These are phyloP conservation scores for Sapayoa aenigma DNA, from an alignment of 2,113 vertebrate genomes.

Conservation along the genomic window DNA sequence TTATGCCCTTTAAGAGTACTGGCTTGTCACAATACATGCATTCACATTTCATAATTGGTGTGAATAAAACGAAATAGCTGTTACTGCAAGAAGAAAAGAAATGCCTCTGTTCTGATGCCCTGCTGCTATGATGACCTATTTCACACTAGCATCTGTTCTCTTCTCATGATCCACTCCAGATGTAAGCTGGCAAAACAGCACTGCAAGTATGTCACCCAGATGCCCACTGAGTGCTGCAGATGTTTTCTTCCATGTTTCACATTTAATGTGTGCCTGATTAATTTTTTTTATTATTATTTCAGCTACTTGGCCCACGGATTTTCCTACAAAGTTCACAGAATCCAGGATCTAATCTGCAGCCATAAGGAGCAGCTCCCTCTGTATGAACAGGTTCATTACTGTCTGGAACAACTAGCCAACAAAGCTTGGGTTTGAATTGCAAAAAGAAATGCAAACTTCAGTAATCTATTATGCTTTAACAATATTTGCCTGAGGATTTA, in stretches of 20 bases:
- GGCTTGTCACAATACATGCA: not conserved
- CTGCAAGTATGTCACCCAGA: constrained; percentile 5
- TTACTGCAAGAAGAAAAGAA: constrained; percentile 19
- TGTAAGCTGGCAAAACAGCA: constrained; percentile 10
- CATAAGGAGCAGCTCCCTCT: not conserved
- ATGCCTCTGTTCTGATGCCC: constrained; percentile 25
- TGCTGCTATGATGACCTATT: constrained; percentile 57
- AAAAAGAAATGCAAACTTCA: constrained; percentile 24
- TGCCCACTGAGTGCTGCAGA: not conserved
- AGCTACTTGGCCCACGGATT: not conserved
- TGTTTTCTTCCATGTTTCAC: not conserved
- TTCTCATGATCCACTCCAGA: constrained; percentile 54
- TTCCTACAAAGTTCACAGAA: not conserved
- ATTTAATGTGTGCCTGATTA: constrained; percentile 11
- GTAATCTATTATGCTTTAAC: constrained; percentile 16
- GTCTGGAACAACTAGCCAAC: not conserved
- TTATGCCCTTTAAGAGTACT: not conserved
- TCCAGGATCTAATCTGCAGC: not conserved
- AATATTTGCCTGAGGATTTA: constrained; percentile 31
- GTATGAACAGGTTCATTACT: not conserved
- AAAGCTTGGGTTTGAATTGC: not conserved
- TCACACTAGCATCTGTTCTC: constrained; percentile 66
- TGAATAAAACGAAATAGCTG: constrained; percentile 56
- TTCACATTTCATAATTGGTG: constrained; percentile 55
- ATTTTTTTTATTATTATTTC: not conserved